Percentiles rank a stretch among this genome's conserved stretches.
Evolutionary conservation across 2,888 invertebrate genomes (phyloP).

Genomic region (Cenopis cana): DNA sequence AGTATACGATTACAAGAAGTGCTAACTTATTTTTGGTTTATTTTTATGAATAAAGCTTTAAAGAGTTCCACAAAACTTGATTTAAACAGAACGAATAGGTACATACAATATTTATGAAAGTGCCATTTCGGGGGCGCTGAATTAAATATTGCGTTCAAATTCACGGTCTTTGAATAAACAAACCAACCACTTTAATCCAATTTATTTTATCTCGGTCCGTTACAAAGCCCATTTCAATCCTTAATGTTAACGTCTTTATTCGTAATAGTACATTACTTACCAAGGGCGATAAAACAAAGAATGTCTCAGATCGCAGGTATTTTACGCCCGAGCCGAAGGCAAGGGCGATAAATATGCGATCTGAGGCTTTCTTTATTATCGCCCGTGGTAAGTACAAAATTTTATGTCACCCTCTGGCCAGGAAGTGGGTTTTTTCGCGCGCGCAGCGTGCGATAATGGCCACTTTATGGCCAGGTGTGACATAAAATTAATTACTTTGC

Average conservation of each 20-base stretch:
- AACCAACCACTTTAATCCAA: conserved; percentile 50
- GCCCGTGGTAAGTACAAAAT: no score
- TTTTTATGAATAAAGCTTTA: not conserved
- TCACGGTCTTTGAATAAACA: conserved; percentile 26
- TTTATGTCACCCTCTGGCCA: no score
- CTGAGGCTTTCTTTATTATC: no score
- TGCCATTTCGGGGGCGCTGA: conserved; percentile 27
- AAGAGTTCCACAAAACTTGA: not conserved
- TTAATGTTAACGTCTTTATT: conserved; percentile 42
- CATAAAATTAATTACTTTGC: conserved; percentile 34
- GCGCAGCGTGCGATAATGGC: no score
- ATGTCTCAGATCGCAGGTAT: no score
- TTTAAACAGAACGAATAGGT: not conserved
- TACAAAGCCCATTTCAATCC: conserved; percentile 44
- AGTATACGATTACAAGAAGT: not conserved
- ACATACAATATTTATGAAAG: conserved; percentile 25
- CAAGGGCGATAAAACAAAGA: no score
- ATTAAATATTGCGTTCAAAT: conserved; percentile 23
- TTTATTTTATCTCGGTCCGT: conserved; percentile 49
- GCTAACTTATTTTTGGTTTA: not conserved
- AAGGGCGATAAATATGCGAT: no score
- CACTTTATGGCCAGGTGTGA: no score
- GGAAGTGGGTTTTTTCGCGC: no score
- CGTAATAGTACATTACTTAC: no score
- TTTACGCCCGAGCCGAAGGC: no score